These are phyloP conservation scores for Hemicrepidius hirtus DNA, from an alignment of 2,888 invertebrate genomes.

Conservation along the genomic window DNA sequence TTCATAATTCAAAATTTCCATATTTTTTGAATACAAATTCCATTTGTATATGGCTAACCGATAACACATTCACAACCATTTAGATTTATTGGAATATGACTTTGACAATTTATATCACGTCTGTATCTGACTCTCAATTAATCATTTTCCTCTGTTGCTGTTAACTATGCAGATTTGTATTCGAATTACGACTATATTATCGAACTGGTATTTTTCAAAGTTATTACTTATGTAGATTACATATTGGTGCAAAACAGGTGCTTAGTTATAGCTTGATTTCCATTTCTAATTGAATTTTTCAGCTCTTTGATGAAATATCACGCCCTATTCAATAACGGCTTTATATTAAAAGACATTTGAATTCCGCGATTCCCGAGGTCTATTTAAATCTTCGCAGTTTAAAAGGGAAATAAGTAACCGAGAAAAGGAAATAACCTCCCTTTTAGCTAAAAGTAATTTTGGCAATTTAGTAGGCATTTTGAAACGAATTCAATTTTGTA, in stretches of 20 bases:
- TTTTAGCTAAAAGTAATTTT: conserved; percentile 8
- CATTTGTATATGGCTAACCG: too few species aligned
- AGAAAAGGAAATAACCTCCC: conserved; percentile 13
- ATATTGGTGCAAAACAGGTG: not conserved
- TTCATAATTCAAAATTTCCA: too few species aligned
- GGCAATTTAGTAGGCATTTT: not conserved
- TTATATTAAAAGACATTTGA: conserved; percentile 18
- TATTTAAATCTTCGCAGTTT: conserved; percentile 13
- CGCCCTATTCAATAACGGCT: conserved; percentile 11
- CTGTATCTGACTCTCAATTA: not conserved
- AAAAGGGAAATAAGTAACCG: conserved; percentile 29
- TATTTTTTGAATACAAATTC: too few species aligned
- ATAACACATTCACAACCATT: too few species aligned
- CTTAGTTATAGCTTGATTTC: not conserved
- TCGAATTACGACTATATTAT: not conserved
- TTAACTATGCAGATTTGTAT: conserved; percentile 7
- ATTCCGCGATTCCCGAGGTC: conserved; percentile 6
- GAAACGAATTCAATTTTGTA: not conserved
- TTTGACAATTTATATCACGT: not conserved
- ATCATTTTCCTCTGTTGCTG: not conserved
- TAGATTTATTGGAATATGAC: not conserved
- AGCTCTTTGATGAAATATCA: conserved; percentile 20
- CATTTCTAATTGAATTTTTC: conserved; percentile 20
- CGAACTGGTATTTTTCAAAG: not conserved
- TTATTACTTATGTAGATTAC: not conserved